Percentiles rank a stretch among this genome's conserved stretches.
Conservation (phyloP, 2,797 vertebrate genomes). For the Glossophaga mutica region DNA sequence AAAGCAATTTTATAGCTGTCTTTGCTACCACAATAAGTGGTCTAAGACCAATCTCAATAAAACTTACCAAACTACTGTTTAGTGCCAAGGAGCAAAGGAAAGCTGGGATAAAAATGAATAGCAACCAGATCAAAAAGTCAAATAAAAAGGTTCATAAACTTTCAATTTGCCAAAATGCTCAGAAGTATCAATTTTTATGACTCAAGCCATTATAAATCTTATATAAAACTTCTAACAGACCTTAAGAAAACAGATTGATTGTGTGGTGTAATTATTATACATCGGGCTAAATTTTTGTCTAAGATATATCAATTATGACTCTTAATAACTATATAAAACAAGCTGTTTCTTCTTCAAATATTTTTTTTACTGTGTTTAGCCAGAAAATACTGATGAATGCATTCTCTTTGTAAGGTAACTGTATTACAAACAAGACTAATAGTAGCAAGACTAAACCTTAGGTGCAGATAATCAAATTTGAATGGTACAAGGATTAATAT, state of each 20-base stretch:
- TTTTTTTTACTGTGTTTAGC: background rate
- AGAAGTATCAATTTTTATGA: background rate
- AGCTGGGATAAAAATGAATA: background rate
- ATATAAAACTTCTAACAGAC: background rate
- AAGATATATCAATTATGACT: constrained; percentile 34
- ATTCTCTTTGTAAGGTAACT: background rate
- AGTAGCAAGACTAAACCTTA: background rate
- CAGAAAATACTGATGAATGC: constrained; percentile 4
- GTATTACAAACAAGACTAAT: background rate
- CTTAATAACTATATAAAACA: constrained; percentile 43
- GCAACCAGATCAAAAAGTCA: constrained; percentile 7
- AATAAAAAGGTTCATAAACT: background rate
- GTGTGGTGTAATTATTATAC: background rate
- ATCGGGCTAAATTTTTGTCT: constrained; percentile 9
- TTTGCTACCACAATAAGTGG: background rate
- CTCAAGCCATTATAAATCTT: background rate
- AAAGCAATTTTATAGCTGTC: background rate
- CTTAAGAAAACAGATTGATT: background rate
- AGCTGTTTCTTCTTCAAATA: background rate
- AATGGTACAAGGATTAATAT: background rate
- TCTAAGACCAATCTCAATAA: background rate
- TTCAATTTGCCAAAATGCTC: constrained; percentile 31
- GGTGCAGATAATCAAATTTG: background rate
- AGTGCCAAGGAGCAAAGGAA: background rate
- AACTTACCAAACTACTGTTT: background rate